Percentiles rank a stretch among this genome's conserved stretches.
Conservation (phyloP, 2,797 vertebrate species). For the Falco berigora region DNA sequence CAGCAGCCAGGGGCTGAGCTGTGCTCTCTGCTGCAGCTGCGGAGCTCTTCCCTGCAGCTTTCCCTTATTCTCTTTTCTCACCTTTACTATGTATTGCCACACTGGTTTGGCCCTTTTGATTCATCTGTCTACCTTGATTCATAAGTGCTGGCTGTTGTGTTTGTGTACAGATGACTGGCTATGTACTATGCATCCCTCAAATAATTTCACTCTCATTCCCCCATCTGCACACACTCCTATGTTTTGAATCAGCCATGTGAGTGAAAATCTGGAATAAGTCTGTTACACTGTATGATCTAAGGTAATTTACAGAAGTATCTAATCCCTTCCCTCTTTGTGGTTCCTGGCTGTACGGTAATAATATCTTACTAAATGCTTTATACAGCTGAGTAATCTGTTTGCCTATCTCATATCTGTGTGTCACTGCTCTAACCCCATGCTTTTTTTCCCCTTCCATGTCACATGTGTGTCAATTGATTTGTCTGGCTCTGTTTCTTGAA, state of each 20-base stretch:
- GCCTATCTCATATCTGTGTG: background rate
- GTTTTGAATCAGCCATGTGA: background rate
- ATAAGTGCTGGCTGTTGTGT: background rate
- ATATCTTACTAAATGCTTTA: background rate
- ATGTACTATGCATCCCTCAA: background rate
- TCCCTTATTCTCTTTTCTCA: background rate
- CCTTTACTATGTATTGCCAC: background rate
- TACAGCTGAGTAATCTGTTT: background rate
- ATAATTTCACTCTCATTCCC: background rate
- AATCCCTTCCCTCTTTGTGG: background rate
- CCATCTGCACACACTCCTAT: background rate
- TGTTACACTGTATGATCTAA: background rate
- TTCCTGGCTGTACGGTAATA: background rate
- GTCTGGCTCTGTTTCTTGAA: background rate
- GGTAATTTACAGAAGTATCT: background rate
- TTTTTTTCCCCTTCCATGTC: background rate
- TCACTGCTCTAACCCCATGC: background rate
- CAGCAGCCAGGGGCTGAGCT: rapidly evolving
- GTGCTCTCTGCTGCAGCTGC: background rate
- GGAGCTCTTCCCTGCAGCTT: background rate
- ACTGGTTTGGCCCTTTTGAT: background rate
- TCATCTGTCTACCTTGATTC: background rate
- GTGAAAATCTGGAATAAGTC: background rate
- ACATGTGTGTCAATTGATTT: background rate
- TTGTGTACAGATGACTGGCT: background rate